phyloP scores from a whole-genome alignment of 2,797 vertebrate species.

The Garrulus glandarius region DNA sequence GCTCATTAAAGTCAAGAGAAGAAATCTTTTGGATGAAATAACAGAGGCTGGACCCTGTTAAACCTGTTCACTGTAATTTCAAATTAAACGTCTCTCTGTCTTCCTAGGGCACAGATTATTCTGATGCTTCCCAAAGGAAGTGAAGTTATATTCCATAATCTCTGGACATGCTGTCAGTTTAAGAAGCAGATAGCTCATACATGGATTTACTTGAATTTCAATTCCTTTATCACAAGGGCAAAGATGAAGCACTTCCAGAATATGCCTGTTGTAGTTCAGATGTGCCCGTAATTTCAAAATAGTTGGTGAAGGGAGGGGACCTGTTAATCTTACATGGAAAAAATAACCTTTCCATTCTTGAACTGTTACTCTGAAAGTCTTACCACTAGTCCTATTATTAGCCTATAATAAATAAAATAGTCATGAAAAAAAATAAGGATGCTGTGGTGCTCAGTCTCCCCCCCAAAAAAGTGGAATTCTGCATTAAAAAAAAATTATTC shows the following conservation, averaged over 20 bases:
- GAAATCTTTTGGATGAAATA: background rate
- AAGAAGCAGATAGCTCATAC: background rate
- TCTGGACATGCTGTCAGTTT: background rate
- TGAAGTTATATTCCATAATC: background rate
- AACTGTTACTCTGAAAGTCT: background rate
- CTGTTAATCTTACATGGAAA: background rate
- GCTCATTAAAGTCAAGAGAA: background rate
- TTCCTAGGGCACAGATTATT: background rate
- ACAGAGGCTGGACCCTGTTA: background rate
- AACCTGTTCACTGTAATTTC: background rate
- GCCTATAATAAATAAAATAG: background rate
- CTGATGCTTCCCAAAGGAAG: background rate
- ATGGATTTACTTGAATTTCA: background rate
- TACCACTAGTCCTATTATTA: background rate
- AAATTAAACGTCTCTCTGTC: background rate
- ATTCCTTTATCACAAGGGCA: background rate
- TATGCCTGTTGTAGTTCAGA: background rate
- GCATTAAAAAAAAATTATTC: background rate
- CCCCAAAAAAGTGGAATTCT: background rate
- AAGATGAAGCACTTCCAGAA: background rate
- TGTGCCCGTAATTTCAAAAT: background rate
- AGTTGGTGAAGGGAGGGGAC: background rate
- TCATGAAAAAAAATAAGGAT: background rate
- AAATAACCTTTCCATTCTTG: background rate
- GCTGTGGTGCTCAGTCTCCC: background rate